Evolutionary conservation across 2,113 vertebrate species (phyloP).

Genomic region (Odocoileus virginianus): DNA sequence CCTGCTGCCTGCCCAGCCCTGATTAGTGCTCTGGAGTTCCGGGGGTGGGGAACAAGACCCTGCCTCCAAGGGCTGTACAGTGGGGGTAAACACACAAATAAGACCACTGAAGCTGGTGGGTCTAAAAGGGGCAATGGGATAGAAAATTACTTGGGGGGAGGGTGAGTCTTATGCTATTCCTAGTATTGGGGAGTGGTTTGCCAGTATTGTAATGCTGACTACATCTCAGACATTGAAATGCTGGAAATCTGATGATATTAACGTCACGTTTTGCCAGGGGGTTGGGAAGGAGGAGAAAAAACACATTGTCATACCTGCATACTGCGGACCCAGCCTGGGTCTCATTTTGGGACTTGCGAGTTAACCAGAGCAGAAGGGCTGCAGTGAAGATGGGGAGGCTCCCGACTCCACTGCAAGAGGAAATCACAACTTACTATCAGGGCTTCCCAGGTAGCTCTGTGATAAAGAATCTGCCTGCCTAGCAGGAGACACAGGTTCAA

Average conservation of each 20-base stretch:
- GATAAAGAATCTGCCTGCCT: not conserved
- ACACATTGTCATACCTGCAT: not conserved
- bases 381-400: not conserved
- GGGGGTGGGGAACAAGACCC: accelerated
- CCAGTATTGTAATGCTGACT: not conserved
- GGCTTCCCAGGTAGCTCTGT: not conserved
- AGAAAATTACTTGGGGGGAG: not conserved
- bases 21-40: not conserved
- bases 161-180: too few relatives aligned
- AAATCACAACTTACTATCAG: not conserved
- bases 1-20: not conserved
- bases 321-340: not conserved
- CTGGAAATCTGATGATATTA: not conserved
- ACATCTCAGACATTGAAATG: not conserved
- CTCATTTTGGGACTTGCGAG: accelerated
- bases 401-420: accelerated
- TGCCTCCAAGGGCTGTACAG: accelerated
- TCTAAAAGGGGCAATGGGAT: accelerated
- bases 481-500: not conserved
- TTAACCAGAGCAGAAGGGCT: not conserved
- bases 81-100: accelerated
- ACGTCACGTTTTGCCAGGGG: not conserved
- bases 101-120: not conserved
- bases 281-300: not conserved
- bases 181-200: not conserved